phyloP scores from a whole-genome alignment of 2,113 vertebrate genomes.

The Herpailurus yagouaroundi region DNA sequence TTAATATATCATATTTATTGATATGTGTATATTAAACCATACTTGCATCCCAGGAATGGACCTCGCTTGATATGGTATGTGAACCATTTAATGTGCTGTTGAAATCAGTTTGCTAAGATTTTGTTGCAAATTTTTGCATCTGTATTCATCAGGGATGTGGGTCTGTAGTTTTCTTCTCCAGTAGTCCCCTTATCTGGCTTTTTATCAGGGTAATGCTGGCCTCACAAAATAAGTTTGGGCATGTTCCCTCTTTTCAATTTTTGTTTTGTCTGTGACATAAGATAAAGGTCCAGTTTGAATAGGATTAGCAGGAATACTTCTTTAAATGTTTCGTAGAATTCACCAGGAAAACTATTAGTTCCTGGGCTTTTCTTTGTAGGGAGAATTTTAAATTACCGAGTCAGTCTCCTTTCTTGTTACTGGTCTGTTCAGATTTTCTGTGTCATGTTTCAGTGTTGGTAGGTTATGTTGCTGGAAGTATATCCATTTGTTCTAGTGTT shows the following conservation, averaged over 20 bases:
- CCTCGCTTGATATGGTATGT: not conserved
- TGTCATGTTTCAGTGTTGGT: not conserved
- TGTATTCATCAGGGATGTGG: not conserved
- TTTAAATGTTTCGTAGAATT: not conserved
- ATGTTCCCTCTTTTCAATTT: not conserved
- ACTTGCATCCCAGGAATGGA: not conserved
- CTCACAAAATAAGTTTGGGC: not conserved
- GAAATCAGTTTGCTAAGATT: not conserved
- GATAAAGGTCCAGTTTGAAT: not conserved
- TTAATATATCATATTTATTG: not conserved
- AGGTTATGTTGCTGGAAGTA: not conserved
- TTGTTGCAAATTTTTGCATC: not conserved
- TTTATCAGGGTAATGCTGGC: not conserved
- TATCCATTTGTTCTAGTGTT: not conserved
- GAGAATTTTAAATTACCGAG: not conserved
- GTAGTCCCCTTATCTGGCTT: not conserved
- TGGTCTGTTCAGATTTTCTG: not conserved
- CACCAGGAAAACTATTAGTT: not conserved
- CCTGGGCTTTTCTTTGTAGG: not conserved
- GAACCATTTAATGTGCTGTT: not conserved
- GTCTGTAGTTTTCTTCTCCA: not conserved
- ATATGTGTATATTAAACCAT: not conserved
- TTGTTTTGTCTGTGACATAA: not conserved
- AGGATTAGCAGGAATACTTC: not conserved
- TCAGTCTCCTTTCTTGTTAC: not conserved